phyloP scores from a whole-genome alignment of 92 coral and sea anemone genomes.

The Palythoa grandiflora region DNA sequence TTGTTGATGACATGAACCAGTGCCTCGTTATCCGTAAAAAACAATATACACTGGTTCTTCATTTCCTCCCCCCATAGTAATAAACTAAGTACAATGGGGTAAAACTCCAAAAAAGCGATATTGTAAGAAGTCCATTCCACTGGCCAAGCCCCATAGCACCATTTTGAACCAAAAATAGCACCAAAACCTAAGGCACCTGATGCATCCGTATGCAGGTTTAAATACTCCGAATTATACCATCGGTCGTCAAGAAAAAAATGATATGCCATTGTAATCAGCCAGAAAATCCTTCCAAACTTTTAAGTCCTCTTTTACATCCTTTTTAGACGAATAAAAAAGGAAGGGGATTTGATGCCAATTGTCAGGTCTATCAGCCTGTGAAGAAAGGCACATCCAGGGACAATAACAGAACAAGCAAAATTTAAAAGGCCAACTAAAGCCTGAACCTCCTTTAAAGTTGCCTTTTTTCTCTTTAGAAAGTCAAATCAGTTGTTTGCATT shows the following conservation, averaged over 20 bases:
- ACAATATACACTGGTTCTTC: slow-evolving; percentile 41
- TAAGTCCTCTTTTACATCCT: slow-evolving; percentile 44
- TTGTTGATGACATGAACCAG: no score
- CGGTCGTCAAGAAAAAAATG: slow-evolving; percentile 40
- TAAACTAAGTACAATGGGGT: slow-evolving; percentile 63
- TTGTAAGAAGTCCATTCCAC: slow-evolving; percentile 23
- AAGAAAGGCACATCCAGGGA: slow-evolving; percentile 58
- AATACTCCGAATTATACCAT: slow-evolving; percentile 3
- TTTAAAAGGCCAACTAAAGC: background rate
- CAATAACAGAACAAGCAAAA: slow-evolving; percentile 55
- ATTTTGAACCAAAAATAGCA: slow-evolving; percentile 44
- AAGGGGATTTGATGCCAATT: slow-evolving; percentile 37
- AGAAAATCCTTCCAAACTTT: slow-evolving; percentile 42
- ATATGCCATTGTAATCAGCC: slow-evolving; percentile 27
- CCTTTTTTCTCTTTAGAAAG: background rate
- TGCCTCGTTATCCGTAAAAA: background rate
- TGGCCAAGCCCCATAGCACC: slow-evolving; percentile 68
- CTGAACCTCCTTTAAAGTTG: slow-evolving; percentile 24
- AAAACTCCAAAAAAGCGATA: slow-evolving; percentile 57
- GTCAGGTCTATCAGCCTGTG: slow-evolving; percentile 54
- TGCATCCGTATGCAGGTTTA: slow-evolving; percentile 52
- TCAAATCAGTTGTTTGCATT: background rate
- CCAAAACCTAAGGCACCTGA: slow-evolving; percentile 56
- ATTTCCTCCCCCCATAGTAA: slow-evolving; percentile 33
- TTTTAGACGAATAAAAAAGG: slow-evolving; percentile 26